phyloP scores from a whole-genome alignment of 2,888 invertebrate species.

The Belgica antarctica region DNA sequence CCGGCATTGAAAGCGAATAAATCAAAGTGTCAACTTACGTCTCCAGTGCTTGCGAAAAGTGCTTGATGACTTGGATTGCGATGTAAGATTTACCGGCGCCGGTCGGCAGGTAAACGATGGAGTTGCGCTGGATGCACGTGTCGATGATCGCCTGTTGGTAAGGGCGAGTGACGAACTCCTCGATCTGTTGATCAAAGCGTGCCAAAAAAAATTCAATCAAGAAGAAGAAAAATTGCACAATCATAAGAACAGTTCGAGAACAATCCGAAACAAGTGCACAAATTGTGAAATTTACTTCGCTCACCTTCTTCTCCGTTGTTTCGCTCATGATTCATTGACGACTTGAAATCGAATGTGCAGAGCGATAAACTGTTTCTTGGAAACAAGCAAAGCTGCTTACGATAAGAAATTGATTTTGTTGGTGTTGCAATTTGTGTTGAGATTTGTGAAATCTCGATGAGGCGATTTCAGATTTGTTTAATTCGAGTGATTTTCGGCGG shows the following conservation, averaged over 20 bases:
- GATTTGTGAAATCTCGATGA: background rate
- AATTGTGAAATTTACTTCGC: no score
- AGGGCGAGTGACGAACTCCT: conserved; percentile 46
- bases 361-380: background rate
- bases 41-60: conserved; percentile 53
- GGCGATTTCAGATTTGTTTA: background rate
- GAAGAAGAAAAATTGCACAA: background rate
- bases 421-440: background rate
- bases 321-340: background rate
- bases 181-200: background rate
- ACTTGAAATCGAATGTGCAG: background rate
- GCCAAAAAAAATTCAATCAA: background rate
- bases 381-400: background rate
- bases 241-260: no score
- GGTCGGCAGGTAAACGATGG: conserved; percentile 90
- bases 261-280: no score
- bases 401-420: background rate
- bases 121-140: conserved; percentile 63
- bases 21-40: conserved; percentile 48
- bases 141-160: conserved; percentile 53
- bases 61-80: conserved; percentile 63
- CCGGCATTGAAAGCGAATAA: background rate
- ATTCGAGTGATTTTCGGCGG: no score
- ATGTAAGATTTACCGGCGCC: conserved; percentile 94
- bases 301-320: no score